Evolutionary conservation across 2,797 vertebrate genomes (phyloP), one percentile per base, ranked within the genome.

Genomic region (Falco columbarius): DNA sequence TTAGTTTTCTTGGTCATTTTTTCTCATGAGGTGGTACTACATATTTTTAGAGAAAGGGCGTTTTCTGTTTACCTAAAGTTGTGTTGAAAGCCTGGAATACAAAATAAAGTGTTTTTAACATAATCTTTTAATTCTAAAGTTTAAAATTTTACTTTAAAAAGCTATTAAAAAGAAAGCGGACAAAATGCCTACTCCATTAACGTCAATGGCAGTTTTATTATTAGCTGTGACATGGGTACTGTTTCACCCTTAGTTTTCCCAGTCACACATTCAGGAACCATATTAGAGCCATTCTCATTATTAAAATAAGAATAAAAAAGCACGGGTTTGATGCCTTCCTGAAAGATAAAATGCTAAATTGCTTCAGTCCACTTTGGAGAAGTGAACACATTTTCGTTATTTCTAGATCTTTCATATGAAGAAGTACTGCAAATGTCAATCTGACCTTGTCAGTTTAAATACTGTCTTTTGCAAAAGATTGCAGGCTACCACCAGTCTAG

Each of bases 371-470:
- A n/a, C 14, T 55, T 59, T 21, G 59, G 32, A 80, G 55, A 63
- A 81, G 59, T 3, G 7, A 72, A 56, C 6, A 6, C 6, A 17
- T 47, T 30, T 72, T 86, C 38, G 36, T n/a, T 81, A 62, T 47
- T 95, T 91, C 38, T 44, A 29, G 52, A 36, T 47, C 68, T 92
- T 95, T 88, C 54, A 26, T 14, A 22, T 81, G 26, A 87, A 73
- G 47, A 75, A 88, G 20, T 51, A 27, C 44, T 90, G 55, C 42
- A 85, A 72, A 70, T 72, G 40, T 86, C 72, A 29, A 0, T 58
- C 55, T 89, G 93, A 92, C 82, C 61, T 92, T 84, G 67, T 63
- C 81, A 68, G 38, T 87, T 90, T 68, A 88, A 93, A 84, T 38
- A 34, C 44, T 81, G 79, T 24, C 6, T 40, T 94, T 95, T 88